Percentiles rank a stretch among this genome's conserved stretches.
Conservation (phyloP, 2,797 vertebrate species). For the Takifugu ocellatus region DNA sequence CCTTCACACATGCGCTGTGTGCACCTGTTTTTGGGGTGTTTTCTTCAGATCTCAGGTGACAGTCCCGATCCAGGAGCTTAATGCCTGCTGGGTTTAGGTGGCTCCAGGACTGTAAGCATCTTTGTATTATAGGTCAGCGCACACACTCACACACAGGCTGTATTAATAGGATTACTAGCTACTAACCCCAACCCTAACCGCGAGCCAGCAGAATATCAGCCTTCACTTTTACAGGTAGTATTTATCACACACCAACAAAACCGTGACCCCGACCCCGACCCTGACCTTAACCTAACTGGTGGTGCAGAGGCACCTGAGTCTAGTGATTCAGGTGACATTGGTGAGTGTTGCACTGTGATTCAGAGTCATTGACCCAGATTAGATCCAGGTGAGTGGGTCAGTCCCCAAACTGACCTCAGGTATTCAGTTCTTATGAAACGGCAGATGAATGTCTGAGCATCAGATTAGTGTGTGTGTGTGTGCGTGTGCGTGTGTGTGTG, state of each 20-base stretch:
- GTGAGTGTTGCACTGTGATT: neutral
- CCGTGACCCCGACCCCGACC: too few species aligned
- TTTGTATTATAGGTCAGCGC: slow-evolving; percentile 64
- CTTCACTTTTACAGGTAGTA: slow-evolving; percentile 21
- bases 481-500: neutral
- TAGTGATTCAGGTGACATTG: neutral
- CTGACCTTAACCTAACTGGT: too few species aligned
- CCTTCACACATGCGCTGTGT: too few species aligned
- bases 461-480: slow-evolving; percentile 36
- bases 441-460: slow-evolving; percentile 24
- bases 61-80: slow-evolving; percentile 52
- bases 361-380: slow-evolving; percentile 33
- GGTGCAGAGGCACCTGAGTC: too few species aligned
- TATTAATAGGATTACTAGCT: slow-evolving; percentile 46
- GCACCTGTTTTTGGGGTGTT: too few species aligned
- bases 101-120: slow-evolving; percentile 59
- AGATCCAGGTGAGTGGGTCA: slow-evolving; percentile 37
- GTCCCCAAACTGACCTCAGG: neutral
- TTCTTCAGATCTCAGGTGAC: neutral
- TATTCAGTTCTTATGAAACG: slow-evolving; percentile 43
- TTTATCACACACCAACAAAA: neutral
- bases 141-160: slow-evolving; percentile 13
- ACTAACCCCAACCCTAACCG: slow-evolving; percentile 32
- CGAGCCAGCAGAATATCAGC: slow-evolving; percentile 62
- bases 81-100: slow-evolving; percentile 55